phyloP scores from a whole-genome alignment of 1,140 invertebrate species.

The Lanistes nyassanus region DNA sequence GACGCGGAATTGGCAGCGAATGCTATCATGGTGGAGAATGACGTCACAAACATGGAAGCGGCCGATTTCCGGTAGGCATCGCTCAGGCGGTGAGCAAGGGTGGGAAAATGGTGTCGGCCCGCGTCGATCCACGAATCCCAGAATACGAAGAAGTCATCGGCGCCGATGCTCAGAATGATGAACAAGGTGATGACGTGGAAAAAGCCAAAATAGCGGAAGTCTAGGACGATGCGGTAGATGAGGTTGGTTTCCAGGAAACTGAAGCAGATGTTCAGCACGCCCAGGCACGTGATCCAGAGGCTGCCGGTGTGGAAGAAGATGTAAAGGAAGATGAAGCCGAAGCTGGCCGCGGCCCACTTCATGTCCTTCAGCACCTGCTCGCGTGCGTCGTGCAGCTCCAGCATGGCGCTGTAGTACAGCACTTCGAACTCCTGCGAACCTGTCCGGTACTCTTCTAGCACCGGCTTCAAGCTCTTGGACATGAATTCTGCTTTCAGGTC shows the following conservation, averaged over 20 bases:
- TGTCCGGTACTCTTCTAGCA: neutral
- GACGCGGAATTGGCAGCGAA: conserved; percentile 49
- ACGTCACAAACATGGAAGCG: conserved; percentile 50
- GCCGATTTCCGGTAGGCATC: conserved; percentile 43
- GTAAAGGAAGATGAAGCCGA: conserved; percentile 48
- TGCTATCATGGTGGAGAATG: conserved; percentile 52
- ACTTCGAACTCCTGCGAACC: conserved; percentile 22
- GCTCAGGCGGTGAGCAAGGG: conserved; percentile 48
- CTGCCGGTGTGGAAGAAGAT: conserved; percentile 47
- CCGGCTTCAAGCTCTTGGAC: neutral
- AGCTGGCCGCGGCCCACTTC: conserved; percentile 38
- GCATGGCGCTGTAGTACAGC: conserved; percentile 30
- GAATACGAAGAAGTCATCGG: conserved; percentile 54
- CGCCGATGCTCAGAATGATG: conserved; percentile 51
- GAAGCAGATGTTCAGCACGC: conserved; percentile 40
- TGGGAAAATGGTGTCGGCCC: conserved; percentile 33
- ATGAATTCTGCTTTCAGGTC: neutral
- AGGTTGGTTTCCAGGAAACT: conserved; percentile 46
- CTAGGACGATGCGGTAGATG: conserved; percentile 45
- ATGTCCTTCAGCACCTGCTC: conserved; percentile 41
- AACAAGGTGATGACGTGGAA: conserved; percentile 53
- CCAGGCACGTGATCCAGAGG: conserved; percentile 37
- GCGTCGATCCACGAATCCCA: conserved; percentile 49
- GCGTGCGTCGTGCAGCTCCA: conserved; percentile 4
- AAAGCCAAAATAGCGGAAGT: conserved; percentile 51